Conservation (phyloP, 2,113 vertebrate genomes). For the Entomyzon cyanotis region DNA sequence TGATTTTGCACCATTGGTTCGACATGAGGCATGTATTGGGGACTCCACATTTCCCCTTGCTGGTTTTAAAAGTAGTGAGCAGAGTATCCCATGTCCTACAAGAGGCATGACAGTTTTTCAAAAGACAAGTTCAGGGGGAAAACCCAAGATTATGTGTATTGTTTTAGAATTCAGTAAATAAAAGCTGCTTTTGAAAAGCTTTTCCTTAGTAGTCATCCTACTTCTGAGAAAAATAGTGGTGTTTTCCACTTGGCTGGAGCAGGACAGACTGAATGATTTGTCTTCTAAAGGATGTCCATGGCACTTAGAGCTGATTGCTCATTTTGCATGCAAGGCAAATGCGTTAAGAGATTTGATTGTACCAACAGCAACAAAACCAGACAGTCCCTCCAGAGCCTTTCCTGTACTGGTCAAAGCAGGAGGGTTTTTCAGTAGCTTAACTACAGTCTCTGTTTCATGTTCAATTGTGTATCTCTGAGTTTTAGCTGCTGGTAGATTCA, state of each 20-base stretch:
- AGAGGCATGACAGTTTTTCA: neutral
- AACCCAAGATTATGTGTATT: neutral
- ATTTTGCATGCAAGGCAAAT: neutral
- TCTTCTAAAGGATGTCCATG: neutral
- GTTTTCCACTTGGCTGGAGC: neutral
- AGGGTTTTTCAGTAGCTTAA: neutral
- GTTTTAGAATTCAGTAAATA: neutral
- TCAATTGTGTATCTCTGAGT: neutral
- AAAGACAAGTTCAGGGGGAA: neutral
- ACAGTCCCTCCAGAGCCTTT: neutral
- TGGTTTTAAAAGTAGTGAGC: neutral
- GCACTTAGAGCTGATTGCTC: neutral
- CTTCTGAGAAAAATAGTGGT: neutral
- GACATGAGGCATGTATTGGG: neutral
- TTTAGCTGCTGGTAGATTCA: neutral
- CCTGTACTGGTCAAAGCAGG: neutral
- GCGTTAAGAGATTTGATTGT: neutral
- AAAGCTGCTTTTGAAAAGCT: neutral
- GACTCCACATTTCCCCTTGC: neutral
- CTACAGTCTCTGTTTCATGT: neutral
- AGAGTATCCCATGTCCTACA: neutral
- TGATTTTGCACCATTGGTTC: neutral
- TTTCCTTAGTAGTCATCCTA: neutral
- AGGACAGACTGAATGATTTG: accelerated
- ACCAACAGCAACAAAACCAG: neutral